A percentile compares a stretch with the other conserved stretches of the same genome.
phyloP scores from a whole-genome alignment of 2,888 invertebrate genomes.

The Sphaerophoria taeniata region DNA sequence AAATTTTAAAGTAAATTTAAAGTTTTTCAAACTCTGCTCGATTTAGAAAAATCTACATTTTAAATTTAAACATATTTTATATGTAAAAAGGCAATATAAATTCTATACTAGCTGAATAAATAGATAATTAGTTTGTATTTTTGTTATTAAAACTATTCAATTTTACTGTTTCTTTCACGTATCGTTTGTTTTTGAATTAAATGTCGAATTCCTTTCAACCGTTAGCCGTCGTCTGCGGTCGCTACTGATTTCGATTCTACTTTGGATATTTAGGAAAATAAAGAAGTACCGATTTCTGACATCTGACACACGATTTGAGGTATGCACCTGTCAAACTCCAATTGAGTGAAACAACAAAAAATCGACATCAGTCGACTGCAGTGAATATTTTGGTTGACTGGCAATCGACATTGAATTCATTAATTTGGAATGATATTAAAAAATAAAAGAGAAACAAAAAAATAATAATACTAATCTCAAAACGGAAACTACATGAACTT shows the following conservation, averaged over 20 bases:
- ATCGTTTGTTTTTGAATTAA: conserved; percentile 1
- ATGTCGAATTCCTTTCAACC: too few species aligned
- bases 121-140: conserved; percentile 47
- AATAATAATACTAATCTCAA: conserved; percentile 38
- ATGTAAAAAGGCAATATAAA: conserved; percentile 72
- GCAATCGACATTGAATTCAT: conserved; percentile 2
- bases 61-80: conserved; percentile 59
- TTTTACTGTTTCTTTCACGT: neutral
- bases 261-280: too few species aligned
- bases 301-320: too few species aligned
- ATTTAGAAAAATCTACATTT: conserved; percentile 48
- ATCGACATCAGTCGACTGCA: too few species aligned
- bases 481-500: conserved; percentile 49
- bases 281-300: too few species aligned
- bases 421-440: conserved; percentile 62
- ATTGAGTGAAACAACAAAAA: too few species aligned
- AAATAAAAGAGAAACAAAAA: conserved; percentile 10
- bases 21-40: conserved; percentile 37
- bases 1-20: conserved; percentile 2
- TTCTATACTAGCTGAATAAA: conserved; percentile 68
- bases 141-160: conserved; percentile 21
- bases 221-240: too few species aligned
- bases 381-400: too few species aligned
- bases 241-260: too few species aligned
- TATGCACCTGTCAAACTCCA: too few species aligned